Percentiles rank a stretch among this genome's conserved stretches.
phyloP scores from a whole-genome alignment of 2,888 invertebrate genomes.

The Iselma pallidipennis region DNA sequence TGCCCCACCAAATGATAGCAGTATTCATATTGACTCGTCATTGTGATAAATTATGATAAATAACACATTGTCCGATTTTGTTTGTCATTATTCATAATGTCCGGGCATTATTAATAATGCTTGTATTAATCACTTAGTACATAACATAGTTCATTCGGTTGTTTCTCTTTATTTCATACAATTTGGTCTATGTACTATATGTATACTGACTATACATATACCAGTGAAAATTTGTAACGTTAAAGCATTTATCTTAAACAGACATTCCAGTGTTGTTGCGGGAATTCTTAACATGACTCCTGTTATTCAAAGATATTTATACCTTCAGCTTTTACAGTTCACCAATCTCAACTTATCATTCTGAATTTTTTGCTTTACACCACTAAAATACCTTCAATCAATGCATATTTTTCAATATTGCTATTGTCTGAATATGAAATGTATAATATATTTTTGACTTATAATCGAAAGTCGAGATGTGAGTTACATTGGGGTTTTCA shows the following conservation, averaged over 20 bases:
- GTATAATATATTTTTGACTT: too few relatives aligned
- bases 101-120: too few relatives aligned
- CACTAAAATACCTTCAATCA: not conserved
- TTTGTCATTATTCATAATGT: too few relatives aligned
- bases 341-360: not conserved
- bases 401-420: not conserved
- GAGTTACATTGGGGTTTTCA: not conserved
- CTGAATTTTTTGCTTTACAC: not conserved
- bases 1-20: too few relatives aligned
- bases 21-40: too few relatives aligned
- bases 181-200: not conserved
- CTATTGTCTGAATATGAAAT: not conserved
- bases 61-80: too few relatives aligned
- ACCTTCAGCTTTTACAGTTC: not conserved
- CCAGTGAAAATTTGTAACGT: not conserved
- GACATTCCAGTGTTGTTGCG: not conserved
- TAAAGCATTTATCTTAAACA: not conserved
- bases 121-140: too few relatives aligned
- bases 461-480: not conserved
- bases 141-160: not conserved
- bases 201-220: not conserved
- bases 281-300: not conserved
- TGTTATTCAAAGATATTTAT: not conserved
- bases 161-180: not conserved
- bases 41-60: too few relatives aligned